phyloP scores from a whole-genome alignment of 1,140 invertebrate species.

The Octopus sinensis region DNA sequence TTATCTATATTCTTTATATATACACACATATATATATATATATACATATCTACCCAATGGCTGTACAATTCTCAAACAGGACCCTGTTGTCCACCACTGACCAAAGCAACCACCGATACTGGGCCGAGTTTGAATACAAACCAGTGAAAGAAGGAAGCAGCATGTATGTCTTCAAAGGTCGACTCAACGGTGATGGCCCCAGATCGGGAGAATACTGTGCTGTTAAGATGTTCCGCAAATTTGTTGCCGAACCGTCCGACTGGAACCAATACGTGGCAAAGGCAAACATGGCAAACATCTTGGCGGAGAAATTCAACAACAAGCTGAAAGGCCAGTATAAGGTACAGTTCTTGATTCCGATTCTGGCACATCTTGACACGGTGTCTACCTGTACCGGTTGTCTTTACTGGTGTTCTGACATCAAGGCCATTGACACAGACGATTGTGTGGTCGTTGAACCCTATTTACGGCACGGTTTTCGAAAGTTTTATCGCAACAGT shows the following conservation, averaged over 20 bases:
- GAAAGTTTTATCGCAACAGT: not conserved
- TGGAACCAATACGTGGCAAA: not conserved
- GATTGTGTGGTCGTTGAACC: not conserved
- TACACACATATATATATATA: too few relatives aligned
- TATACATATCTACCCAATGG: not conserved
- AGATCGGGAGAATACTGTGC: constrained; percentile 1
- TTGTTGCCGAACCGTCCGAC: not conserved
- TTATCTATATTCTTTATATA: too few relatives aligned
- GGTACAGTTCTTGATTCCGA: not conserved
- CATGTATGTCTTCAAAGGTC: not conserved
- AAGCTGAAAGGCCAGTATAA: not conserved
- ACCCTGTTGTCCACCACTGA: not conserved
- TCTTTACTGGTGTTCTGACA: not conserved
- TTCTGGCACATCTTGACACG: not conserved
- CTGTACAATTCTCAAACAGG: not conserved
- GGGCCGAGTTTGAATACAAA: not conserved
- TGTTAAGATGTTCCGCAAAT: not conserved
- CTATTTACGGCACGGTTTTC: not conserved
- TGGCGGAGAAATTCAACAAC: not conserved
- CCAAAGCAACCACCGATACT: not conserved
- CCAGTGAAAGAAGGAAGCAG: not conserved
- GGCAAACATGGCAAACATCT: not conserved
- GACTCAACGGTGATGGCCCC: not conserved
- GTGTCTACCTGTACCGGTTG: not conserved
- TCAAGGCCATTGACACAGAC: not conserved